A percentile compares a stretch with the other conserved stretches of the same genome.
Evolutionary conservation across 2,888 invertebrate species (phyloP).

Genomic region (Neoscelio sp.): DNA sequence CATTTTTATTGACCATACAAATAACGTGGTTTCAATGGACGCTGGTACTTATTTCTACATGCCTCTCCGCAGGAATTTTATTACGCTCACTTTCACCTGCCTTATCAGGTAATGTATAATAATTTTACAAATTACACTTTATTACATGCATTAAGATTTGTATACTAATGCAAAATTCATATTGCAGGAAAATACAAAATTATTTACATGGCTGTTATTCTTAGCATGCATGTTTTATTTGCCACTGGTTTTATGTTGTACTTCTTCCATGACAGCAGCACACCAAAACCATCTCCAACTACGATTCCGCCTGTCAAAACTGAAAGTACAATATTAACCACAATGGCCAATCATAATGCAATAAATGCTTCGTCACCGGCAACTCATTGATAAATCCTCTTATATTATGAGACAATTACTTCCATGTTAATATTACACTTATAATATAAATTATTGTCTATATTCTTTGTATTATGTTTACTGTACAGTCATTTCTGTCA

Average conservation of each 20-base stretch:
- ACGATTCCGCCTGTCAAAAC: too few relatives aligned
- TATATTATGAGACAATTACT: slow-evolving; percentile 14
- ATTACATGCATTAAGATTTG: background rate
- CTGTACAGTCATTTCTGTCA: slow-evolving; percentile 1
- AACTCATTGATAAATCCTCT: background rate
- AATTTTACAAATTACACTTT: too few relatives aligned
- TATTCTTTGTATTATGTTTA: background rate
- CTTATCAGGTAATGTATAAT: slow-evolving; percentile 82
- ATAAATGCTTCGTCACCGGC: slow-evolving; percentile 11
- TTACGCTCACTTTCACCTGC: slow-evolving; percentile 93
- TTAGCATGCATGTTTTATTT: slow-evolving; percentile 91
- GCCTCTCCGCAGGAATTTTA: slow-evolving; percentile 94
- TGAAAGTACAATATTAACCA: too few relatives aligned
- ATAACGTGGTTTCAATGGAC: slow-evolving; percentile 93
- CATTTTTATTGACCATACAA: slow-evolving; percentile 96
- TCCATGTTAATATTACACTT: slow-evolving; percentile 18
- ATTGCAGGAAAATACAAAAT: slow-evolving; percentile 85
- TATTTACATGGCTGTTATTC: slow-evolving; percentile 87
- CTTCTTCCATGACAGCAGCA: slow-evolving; percentile 87
- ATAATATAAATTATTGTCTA: slow-evolving; percentile 17
- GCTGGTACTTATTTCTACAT: slow-evolving; percentile 91
- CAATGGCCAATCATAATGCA: slow-evolving; percentile 22
- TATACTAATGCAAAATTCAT: slow-evolving; percentile 27
- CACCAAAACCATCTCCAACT: slow-evolving; percentile 76
- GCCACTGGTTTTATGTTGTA: slow-evolving; percentile 94